phyloP scores from a whole-genome alignment of 2,888 invertebrate genomes.

The Cerastis rubricosa region DNA sequence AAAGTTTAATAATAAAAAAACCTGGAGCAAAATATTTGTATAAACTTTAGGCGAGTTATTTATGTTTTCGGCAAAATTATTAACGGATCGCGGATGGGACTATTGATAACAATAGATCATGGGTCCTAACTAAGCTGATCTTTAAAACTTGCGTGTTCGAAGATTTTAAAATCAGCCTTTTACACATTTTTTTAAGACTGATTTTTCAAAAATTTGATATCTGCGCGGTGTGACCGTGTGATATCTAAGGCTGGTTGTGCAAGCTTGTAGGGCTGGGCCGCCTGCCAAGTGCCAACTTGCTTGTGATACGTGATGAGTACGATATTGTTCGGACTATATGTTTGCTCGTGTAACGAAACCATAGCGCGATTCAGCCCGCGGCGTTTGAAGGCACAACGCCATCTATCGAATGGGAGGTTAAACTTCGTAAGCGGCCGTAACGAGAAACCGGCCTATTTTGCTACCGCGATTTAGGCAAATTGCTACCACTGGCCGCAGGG shows the following conservation, averaged over 20 bases:
- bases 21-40: no score
- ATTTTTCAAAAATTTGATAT: not conserved
- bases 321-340: no score
- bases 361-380: slow-evolving; percentile 15
- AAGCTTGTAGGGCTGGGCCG: not conserved
- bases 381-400: not conserved
- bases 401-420: not conserved
- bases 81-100: not conserved
- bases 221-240: no score
- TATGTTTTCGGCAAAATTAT: not conserved
- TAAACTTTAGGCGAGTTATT: not conserved
- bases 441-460: not conserved
- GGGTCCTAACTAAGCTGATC: not conserved
- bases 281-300: not conserved
- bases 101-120: not conserved
- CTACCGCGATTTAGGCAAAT: not conserved
- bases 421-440: not conserved
- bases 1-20: no score
- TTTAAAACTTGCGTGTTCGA: not conserved
- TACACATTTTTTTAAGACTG: not conserved
- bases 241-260: not conserved
- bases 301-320: not conserved
- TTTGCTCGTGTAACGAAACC: slow-evolving; percentile 5
- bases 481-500: not conserved
- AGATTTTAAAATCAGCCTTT: slow-evolving; percentile 18